These are phyloP conservation scores for Epiblema foenella DNA, from an alignment of 2,888 invertebrate species.

Conservation along the genomic window DNA sequence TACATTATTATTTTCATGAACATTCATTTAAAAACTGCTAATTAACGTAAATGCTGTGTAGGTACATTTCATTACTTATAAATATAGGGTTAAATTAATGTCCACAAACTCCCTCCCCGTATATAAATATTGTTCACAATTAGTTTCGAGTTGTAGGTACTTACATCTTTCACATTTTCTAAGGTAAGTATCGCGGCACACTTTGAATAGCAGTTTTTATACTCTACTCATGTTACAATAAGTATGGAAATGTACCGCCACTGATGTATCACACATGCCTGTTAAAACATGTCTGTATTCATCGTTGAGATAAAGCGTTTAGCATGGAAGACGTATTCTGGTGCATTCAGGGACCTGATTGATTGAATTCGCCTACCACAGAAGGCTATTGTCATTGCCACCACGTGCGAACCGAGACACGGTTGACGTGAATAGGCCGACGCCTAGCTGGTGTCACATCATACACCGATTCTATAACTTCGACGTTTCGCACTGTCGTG, in stretches of 20 bases:
- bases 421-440: slow-evolving; percentile 69
- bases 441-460: slow-evolving; percentile 58
- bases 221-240: neutral
- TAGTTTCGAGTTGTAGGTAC: no score
- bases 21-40: no score
- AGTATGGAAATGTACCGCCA: neutral
- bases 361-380: slow-evolving; percentile 68
- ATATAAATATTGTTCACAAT: no score
- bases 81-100: no score
- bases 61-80: no score
- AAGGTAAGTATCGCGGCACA: no score
- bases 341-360: slow-evolving; percentile 58
- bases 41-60: no score
- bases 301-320: slow-evolving; percentile 23
- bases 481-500: slow-evolving; percentile 51
- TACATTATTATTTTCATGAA: no score
- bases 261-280: neutral
- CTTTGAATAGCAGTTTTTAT: no score
- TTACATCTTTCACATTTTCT: no score
- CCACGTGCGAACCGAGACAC: slow-evolving; percentile 65
- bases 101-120: no score
- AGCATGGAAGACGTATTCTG: slow-evolving; percentile 35
- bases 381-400: slow-evolving; percentile 74
- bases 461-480: slow-evolving; percentile 66
- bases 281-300: slow-evolving; percentile 22